phyloP scores from a whole-genome alignment of 2,797 vertebrate genomes.

The Rhinella marina region DNA sequence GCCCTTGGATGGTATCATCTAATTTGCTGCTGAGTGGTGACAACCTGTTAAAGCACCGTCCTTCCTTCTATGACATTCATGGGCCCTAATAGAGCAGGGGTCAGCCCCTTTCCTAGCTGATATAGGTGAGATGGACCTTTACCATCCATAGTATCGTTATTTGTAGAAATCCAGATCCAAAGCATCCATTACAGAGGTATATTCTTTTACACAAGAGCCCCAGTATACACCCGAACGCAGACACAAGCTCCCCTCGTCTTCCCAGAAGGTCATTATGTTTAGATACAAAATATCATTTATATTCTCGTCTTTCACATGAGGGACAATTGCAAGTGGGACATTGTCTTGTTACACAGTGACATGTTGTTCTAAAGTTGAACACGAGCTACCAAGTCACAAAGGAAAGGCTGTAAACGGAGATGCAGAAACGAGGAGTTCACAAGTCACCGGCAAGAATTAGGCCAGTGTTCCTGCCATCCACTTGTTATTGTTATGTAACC shows the following conservation, averaged over 20 bases:
- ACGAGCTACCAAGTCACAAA: constrained; percentile 45
- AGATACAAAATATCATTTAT: constrained; percentile 36
- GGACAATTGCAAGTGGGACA: constrained; percentile 48
- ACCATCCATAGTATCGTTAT: background rate
- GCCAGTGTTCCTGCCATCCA: constrained; percentile 20
- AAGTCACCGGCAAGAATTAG: constrained; percentile 31
- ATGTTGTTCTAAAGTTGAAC: constrained; percentile 32
- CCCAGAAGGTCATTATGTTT: background rate
- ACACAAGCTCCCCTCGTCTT: background rate
- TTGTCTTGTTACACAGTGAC: constrained; percentile 56
- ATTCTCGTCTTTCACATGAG: constrained; percentile 18
- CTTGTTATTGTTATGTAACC: constrained; percentile 34
- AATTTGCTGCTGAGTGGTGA: no score
- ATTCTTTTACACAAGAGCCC: background rate
- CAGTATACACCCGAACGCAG: background rate
- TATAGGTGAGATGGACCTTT: background rate
- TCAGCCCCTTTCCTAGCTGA: background rate
- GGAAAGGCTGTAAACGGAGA: constrained; percentile 31
- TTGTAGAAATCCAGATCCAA: background rate
- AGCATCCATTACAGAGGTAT: background rate
- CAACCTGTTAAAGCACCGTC: no score
- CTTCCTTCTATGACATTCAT: no score
- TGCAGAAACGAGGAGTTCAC: background rate
- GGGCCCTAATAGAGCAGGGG: background rate
- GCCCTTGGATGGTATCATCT: background rate